These are phyloP conservation scores for Myotis findleyi DNA, from an alignment of 2,797 vertebrate species.

Conservation along the genomic window DNA sequence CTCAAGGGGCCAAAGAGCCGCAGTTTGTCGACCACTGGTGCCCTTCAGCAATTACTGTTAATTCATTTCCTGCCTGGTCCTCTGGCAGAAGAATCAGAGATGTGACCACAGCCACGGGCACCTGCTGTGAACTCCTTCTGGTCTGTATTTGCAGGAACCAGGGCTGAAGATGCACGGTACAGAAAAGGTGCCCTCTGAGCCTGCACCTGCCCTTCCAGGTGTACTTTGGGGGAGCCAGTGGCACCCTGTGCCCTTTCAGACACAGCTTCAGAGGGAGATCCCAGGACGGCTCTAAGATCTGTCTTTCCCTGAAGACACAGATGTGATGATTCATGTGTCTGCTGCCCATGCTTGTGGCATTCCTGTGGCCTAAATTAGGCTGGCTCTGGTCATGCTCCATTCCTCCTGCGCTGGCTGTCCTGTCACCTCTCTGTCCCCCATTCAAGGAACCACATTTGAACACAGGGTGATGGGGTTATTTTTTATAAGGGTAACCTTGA, in stretches of 20 bases:
- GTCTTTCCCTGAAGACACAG: neutral
- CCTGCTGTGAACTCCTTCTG: neutral
- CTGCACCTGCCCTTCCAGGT: neutral
- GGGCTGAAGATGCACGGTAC: fast-evolving
- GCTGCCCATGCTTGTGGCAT: fast-evolving
- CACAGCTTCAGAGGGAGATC: too few relatives aligned
- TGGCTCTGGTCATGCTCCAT: fast-evolving
- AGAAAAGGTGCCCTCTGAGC: fast-evolving
- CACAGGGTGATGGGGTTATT: neutral
- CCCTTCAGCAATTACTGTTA: too few relatives aligned
- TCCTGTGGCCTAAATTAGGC: neutral
- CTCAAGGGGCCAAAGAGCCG: too few relatives aligned
- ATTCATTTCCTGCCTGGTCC: neutral
- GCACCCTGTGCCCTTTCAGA: fast-evolving
- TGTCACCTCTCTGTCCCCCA: too few relatives aligned
- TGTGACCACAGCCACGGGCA: neutral
- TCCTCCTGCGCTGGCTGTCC: neutral
- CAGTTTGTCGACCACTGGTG: too few relatives aligned
- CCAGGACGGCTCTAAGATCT: fast-evolving
- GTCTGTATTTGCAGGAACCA: fast-evolving
- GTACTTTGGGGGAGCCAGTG: neutral
- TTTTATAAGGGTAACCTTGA: neutral
- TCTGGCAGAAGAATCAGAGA: fast-evolving
- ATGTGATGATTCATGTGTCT: fast-evolving
- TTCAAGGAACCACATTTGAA: neutral